phyloP scores from a whole-genome alignment of 2,797 vertebrate genomes.

The Adrianichthys oophorus region DNA sequence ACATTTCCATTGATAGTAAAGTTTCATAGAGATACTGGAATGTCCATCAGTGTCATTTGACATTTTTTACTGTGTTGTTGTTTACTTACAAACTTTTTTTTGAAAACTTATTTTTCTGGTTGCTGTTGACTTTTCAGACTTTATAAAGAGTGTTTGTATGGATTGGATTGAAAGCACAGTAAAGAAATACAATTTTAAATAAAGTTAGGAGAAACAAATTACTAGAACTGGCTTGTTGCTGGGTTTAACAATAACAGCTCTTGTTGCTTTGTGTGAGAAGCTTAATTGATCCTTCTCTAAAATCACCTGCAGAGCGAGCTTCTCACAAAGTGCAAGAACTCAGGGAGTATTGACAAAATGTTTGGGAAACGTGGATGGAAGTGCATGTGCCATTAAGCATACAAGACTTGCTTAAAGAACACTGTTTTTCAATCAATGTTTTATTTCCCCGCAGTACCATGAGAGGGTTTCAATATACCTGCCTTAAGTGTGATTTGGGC shows the following conservation, averaged over 20 bases:
- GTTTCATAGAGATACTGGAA: too few relatives aligned
- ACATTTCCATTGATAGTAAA: too few relatives aligned
- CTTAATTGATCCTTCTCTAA: slow-evolving; percentile 55
- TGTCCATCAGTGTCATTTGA: too few relatives aligned
- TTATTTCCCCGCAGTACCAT: slow-evolving; percentile 7
- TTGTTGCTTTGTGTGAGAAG: slow-evolving; percentile 27
- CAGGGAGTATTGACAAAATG: slow-evolving; percentile 54
- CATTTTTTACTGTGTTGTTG: slow-evolving; percentile 32
- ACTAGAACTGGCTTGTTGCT: slow-evolving; percentile 39
- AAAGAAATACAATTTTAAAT: slow-evolving; percentile 37
- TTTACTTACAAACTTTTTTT: slow-evolving; percentile 72
- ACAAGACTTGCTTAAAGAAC: slow-evolving; percentile 39
- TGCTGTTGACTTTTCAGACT: slow-evolving; percentile 47
- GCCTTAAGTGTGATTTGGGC: slow-evolving; percentile 2
- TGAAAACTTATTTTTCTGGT: slow-evolving; percentile 68
- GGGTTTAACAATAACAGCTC: slow-evolving; percentile 47
- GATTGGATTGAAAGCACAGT: neutral
- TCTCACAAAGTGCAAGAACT: slow-evolving; percentile 45
- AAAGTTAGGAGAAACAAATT: slow-evolving; percentile 44
- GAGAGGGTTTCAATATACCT: slow-evolving; percentile 12
- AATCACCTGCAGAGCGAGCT: slow-evolving; percentile 39
- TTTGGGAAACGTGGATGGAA: slow-evolving; percentile 43
- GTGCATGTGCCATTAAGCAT: slow-evolving; percentile 48
- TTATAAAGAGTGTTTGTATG: neutral
- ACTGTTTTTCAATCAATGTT: slow-evolving; percentile 40